Percentiles rank a stretch among this genome's conserved stretches.
These are phyloP conservation scores for Vicugna pacos DNA, from an alignment of 2,113 vertebrate genomes.

Conservation along the genomic window DNA sequence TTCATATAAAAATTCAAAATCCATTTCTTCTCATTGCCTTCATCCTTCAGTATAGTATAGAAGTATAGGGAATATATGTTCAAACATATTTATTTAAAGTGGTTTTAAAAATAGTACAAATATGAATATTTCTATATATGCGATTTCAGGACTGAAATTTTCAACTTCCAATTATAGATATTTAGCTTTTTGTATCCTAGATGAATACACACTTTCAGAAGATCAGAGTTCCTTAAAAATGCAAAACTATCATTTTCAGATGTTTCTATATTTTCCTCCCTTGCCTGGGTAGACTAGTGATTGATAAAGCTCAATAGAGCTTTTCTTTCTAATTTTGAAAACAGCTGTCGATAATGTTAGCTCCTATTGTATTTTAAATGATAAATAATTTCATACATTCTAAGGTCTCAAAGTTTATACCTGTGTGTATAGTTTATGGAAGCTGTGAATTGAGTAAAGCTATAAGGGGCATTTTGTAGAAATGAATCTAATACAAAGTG, in stretches of 20 bases:
- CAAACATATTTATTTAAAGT: conserved; percentile 19
- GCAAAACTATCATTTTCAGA: background rate
- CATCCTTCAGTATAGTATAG: background rate
- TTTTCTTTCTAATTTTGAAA: conserved; percentile 38
- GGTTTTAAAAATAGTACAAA: background rate
- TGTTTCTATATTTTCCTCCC: background rate
- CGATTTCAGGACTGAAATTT: conserved; percentile 5
- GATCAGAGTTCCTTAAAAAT: background rate
- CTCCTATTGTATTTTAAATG: conserved; percentile 25
- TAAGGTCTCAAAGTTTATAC: background rate
- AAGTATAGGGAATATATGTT: background rate
- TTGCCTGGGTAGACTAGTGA: background rate
- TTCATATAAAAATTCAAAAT: background rate
- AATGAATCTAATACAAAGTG: background rate
- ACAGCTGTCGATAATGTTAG: background rate
- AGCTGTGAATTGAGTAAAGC: background rate
- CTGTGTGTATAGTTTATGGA: background rate
- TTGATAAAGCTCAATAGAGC: background rate
- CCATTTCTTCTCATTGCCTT: background rate
- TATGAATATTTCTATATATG: background rate
- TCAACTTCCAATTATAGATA: background rate
- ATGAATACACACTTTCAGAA: background rate
- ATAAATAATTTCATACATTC: background rate
- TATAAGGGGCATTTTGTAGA: background rate
- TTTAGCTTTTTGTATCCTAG: background rate